Base-by-base conservation (phyloP, 2,797 vertebrate species). In the Gymnoscopelus microlampas region DNA sequence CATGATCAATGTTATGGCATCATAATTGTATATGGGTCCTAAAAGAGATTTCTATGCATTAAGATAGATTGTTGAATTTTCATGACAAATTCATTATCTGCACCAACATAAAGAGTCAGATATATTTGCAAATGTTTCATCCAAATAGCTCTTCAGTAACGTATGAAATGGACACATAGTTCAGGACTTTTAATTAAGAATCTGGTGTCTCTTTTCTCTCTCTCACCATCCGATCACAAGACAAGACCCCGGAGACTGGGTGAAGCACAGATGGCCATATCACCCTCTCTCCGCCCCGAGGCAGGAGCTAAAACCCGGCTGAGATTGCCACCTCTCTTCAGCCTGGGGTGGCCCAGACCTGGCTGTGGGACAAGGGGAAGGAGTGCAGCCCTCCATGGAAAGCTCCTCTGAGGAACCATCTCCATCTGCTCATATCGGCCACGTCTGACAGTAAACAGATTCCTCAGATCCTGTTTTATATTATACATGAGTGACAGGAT, bases 401-500 rank as follows among this genome's bases (percentile, higher is more conserved):
- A 87, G 79, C 67, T 85, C 71, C 78, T 73, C 70, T 3, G 58
- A 83, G 81, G 78, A 86, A 79, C 67, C 2, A 24, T 76, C 80
- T 85, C 88, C 87, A 89, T 91, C 89, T 91, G 87, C 81, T 84
- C 73, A 87, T 88, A 67, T 85, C 84, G 84, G 81, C 74, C 78
- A 74, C 73, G 72, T 69, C 68, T 81, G 80, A 88, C 81, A 80
- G 68, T 39, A 73, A 84, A 66, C 79, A 79, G 48, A 76, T 79
- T 64, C 69, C 44, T 56, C 24, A 7, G 24, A 72, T 78, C 60
- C 64, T 70, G 75, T 70, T 61, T 35, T 67, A 32, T 71, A 58
- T 19, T 76, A 50, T 57, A 70, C 26, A 53, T 53, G 56, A 60
- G 48, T 71, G 7, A 4, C 51, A 69, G 49, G 4, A 35, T 58